Conservation (phyloP, 2,797 vertebrate genomes). For the Knipowitschia caucasica region DNA sequence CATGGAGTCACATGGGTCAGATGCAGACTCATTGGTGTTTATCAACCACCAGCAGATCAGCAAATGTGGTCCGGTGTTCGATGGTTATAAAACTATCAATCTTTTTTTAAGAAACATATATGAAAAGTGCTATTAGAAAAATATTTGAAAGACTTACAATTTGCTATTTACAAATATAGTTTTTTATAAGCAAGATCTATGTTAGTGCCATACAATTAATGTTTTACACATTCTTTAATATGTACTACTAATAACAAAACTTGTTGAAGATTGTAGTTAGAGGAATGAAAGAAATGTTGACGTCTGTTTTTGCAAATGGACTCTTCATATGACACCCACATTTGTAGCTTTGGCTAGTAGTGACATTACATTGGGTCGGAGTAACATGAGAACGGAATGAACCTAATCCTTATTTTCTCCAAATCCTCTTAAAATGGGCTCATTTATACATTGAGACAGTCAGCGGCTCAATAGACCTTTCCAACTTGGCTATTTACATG, state of each 20-base stretch:
- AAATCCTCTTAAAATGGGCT: slow-evolving; percentile 55
- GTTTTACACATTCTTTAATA: too few species aligned
- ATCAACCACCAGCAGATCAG: background rate
- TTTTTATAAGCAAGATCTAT: too few species aligned
- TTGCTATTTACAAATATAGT: too few species aligned
- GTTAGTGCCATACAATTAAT: too few species aligned
- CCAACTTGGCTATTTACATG: slow-evolving; percentile 28
- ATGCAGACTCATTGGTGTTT: background rate
- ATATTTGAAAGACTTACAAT: too few species aligned
- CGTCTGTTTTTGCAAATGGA: background rate
- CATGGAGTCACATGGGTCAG: slow-evolving; percentile 40
- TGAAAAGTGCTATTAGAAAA: too few species aligned
- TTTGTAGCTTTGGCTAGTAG: background rate
- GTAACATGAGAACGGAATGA: slow-evolving; percentile 27
- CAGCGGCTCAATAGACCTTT: too few species aligned
- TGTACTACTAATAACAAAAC: too few species aligned
- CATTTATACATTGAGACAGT: too few species aligned
- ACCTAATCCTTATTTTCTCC: slow-evolving; percentile 53
- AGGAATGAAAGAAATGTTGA: too few species aligned
- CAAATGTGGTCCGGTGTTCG: background rate
- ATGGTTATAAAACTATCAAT: background rate
- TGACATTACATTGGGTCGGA: slow-evolving; percentile 12
- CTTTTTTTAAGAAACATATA: too few species aligned
- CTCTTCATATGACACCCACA: background rate
- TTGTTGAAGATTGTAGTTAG: too few species aligned